phyloP scores from a whole-genome alignment of 2,113 vertebrate genomes.

The Tenebrosternarchus preto region DNA sequence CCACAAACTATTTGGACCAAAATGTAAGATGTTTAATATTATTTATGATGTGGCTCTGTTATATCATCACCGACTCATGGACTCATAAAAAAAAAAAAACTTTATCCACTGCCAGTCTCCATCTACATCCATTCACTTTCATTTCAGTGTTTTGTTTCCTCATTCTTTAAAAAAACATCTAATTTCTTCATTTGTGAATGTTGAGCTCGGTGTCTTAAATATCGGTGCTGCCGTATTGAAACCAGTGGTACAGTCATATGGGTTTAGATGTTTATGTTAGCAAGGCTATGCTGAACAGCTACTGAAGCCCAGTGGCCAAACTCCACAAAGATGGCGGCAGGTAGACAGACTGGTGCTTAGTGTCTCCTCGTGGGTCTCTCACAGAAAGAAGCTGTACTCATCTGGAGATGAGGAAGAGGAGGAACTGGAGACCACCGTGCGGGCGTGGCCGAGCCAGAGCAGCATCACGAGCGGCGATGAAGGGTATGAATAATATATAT shows the following conservation, averaged over 20 bases:
- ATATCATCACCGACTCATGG: slow-evolving; percentile 3
- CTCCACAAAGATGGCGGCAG: no score
- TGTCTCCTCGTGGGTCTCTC: background rate
- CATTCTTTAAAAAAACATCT: no score
- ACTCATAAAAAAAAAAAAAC: background rate
- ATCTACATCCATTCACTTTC: slow-evolving; percentile 14
- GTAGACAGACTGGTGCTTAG: background rate
- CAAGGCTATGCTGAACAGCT: no score
- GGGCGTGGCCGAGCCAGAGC: slow-evolving; percentile 73
- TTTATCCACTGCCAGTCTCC: slow-evolving; percentile 8
- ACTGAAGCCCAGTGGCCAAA: no score
- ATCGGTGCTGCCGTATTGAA: no score
- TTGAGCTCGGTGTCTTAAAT: no score
- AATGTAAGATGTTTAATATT: slow-evolving; percentile 66
- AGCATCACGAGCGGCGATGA: slow-evolving; percentile 75
- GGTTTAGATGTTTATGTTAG: no score
- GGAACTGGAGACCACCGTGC: slow-evolving; percentile 57
- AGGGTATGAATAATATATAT: no score
- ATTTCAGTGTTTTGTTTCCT: background rate
- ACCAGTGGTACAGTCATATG: no score
- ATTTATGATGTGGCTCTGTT: slow-evolving; percentile 19
- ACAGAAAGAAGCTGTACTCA: slow-evolving; percentile 69
- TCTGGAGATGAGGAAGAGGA: slow-evolving; percentile 76
- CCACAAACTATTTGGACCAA: slow-evolving; percentile 71
- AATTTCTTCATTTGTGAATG: no score